A percentile compares a stretch with the other conserved stretches of the same genome.
Conservation (phyloP, 2,797 vertebrate species). For the Anolis apletophallus region DNA sequence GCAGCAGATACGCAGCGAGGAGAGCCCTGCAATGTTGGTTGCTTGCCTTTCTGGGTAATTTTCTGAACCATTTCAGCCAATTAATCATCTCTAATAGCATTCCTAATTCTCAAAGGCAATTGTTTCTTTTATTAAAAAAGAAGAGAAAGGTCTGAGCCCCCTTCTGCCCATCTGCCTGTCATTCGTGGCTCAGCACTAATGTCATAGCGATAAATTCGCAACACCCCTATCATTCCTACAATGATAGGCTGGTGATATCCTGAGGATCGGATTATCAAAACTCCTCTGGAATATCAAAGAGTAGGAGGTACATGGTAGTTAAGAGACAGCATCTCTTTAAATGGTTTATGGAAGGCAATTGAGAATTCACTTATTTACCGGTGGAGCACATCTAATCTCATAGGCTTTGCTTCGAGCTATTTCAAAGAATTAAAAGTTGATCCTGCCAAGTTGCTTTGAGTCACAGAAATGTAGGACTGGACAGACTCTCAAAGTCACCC, state of each 20-base stretch:
- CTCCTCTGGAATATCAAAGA: constrained; percentile 3
- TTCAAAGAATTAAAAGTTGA: background rate
- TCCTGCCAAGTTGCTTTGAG: background rate
- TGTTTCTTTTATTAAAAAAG: background rate
- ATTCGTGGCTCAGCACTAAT: constrained; percentile 32
- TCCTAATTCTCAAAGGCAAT: constrained; percentile 26
- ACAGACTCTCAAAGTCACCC: constrained; percentile 3
- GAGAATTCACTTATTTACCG: constrained; percentile 33
- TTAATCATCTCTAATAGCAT: constrained; percentile 23
- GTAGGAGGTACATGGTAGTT: constrained; percentile 10
- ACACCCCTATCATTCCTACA: constrained; percentile 1
- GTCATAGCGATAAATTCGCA: constrained; percentile 15
- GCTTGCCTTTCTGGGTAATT: constrained; percentile 14
- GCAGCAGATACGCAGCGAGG: background rate
- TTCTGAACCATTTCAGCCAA: constrained; percentile 29
- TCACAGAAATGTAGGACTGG: background rate
- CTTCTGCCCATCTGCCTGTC: constrained; percentile 10
- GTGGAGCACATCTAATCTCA: constrained; percentile 26
- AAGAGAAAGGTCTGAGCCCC: background rate
- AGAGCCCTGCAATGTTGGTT: background rate
- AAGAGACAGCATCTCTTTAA: constrained; percentile 34
- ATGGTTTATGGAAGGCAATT: constrained; percentile 21
- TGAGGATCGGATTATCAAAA: background rate
- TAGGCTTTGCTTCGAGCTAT: constrained; percentile 16
- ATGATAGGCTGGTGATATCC: constrained; percentile 8